Conservation (phyloP, 2,113 vertebrate genomes). For the Peromyscus leucopus region DNA sequence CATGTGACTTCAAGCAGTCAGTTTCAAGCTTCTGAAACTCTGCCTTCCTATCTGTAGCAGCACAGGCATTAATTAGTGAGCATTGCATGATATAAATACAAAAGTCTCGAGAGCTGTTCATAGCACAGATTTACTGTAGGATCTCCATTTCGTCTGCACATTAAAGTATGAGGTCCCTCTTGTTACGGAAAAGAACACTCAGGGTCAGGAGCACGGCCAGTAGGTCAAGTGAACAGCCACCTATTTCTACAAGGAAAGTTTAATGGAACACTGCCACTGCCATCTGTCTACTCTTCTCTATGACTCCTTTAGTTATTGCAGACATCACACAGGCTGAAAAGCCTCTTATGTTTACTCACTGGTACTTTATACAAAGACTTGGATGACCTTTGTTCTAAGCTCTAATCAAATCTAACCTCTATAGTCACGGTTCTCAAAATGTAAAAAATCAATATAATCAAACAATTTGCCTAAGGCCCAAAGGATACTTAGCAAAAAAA, state of each 20-base stretch:
- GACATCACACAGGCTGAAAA: not conserved
- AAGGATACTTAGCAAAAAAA: not conserved
- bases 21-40: slow-evolving; percentile 25
- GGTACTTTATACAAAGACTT: not conserved
- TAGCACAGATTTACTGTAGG: not conserved
- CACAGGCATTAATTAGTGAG: not conserved
- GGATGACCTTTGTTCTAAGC: not conserved
- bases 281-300: not conserved
- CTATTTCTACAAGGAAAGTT: not conserved
- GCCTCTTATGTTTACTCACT: not conserved
- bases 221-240: not conserved
- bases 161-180: not conserved
- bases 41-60: not conserved
- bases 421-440: slow-evolving; percentile 33
- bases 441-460: not conserved
- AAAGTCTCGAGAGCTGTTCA: not conserved
- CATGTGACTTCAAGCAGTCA: not conserved
- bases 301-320: not conserved
- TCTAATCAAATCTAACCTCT: not conserved
- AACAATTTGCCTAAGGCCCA: not conserved
- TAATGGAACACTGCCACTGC: not conserved
- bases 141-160: not conserved
- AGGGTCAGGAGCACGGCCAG: not conserved
- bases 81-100: not conserved
- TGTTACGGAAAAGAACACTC: not conserved